Conservation (phyloP, 2,888 invertebrate species). For the Dasypogon diadema region DNA sequence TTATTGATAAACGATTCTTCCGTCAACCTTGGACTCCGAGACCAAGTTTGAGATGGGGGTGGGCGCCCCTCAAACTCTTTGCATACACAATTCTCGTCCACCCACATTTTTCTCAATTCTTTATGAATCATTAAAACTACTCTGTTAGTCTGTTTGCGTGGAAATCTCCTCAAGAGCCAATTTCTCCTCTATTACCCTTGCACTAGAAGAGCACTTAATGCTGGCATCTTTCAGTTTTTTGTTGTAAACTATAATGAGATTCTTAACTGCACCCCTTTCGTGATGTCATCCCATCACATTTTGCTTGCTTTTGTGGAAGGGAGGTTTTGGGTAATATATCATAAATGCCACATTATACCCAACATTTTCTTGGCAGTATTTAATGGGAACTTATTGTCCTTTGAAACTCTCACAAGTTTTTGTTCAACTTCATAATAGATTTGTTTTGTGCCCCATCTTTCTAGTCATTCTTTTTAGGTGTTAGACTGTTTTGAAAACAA, state of each 20-base stretch:
- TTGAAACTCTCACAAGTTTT: slow-evolving; percentile 1
- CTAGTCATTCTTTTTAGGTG: too few relatives aligned
- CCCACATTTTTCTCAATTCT: background rate
- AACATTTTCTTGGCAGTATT: slow-evolving; percentile 15
- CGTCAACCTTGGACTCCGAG: too few relatives aligned
- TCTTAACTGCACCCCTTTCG: slow-evolving; percentile 26
- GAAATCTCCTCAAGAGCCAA: background rate
- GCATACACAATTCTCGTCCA: too few relatives aligned
- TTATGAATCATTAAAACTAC: slow-evolving; percentile 9
- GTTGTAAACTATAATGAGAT: slow-evolving; percentile 21
- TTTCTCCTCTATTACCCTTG: background rate
- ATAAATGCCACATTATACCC: slow-evolving; percentile 28
- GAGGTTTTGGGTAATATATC: slow-evolving; percentile 21
- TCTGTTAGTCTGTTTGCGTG: background rate
- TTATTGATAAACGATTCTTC: too few relatives aligned
- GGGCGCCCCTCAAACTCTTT: too few relatives aligned
- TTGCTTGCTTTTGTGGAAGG: slow-evolving; percentile 1
- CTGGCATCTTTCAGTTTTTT: slow-evolving; percentile 5
- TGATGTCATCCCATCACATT: background rate
- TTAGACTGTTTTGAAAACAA: too few relatives aligned
- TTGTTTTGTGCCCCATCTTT: background rate
- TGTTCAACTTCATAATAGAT: slow-evolving; percentile 17
- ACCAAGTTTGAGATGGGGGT: too few relatives aligned
- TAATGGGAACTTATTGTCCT: slow-evolving; percentile 30
- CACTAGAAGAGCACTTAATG: slow-evolving; percentile 8